These are phyloP conservation scores for Conus betulinus DNA, from an alignment of 1,140 invertebrate genomes.

Conservation along the genomic window DNA sequence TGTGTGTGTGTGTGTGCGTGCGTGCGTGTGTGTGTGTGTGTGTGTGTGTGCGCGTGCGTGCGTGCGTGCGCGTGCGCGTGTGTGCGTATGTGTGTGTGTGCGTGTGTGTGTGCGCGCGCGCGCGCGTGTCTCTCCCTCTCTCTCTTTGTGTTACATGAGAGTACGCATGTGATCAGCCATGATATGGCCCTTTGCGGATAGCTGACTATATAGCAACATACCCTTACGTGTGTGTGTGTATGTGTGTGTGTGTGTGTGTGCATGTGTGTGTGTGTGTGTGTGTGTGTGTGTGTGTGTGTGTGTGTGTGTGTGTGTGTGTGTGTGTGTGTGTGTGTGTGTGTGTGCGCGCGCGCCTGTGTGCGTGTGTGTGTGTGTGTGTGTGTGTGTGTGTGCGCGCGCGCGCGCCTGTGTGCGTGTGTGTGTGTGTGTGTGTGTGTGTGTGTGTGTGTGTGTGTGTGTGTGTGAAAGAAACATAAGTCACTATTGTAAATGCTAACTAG, in stretches of 20 bases:
- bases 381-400: neutral
- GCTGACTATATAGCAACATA: no score
- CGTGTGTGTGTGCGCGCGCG: neutral
- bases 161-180: neutral
- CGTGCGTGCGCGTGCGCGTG: no score
- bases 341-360: neutral
- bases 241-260: slow-evolving; percentile 7
- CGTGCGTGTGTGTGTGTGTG: no score
- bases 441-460: neutral
- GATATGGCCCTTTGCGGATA: neutral
- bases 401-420: neutral
- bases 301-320: slow-evolving; percentile 2
- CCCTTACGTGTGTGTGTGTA: neutral
- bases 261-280: neutral
- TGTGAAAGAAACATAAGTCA: no score
- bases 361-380: neutral
- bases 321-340: slow-evolving; percentile 11
- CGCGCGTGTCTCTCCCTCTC: neutral
- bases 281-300: slow-evolving; percentile 5
- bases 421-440: slow-evolving; percentile 3
- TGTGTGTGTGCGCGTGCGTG: neutral
- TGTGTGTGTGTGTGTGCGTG: no score
- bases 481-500: no score
- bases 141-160: no score
- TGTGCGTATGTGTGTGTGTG: no score